Base-by-base conservation (phyloP, 2,888 invertebrate genomes). In the Cataglyphis rosenhaueri region DNA sequence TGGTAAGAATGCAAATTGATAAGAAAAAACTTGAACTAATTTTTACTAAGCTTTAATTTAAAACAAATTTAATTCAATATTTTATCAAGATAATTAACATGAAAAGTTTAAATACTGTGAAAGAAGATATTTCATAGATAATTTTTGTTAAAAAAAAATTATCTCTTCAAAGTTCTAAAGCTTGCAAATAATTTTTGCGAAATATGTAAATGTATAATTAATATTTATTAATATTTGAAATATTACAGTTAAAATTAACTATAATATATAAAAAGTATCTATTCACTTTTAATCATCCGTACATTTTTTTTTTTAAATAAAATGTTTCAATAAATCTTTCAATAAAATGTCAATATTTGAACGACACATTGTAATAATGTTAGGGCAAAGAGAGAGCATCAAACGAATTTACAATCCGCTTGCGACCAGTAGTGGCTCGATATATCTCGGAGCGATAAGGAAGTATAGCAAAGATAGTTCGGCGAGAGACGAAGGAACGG, bases 1-100 rank as follows among this genome's bases (percentile, higher is more conserved):
- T n/a, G 55, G 35, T 12, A 70, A 32, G 21, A 79, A 70, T 79
- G 78, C 70, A 79, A 79, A 79, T 79, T 70, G 21, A 70, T 68
- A 68, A 70, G 44, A 25, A 68, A 79, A 68, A 59, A 70, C 57
- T 68, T 44, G 4, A 68, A 12, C 32, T 78, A 68, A 68, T 78
- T 78, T 78, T 78, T 68, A 32, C 68, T 68, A 68, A 57, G 41
- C 57, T 68, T 57, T 68, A 59, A 35, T 44, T 70, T 79, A 59
- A 59, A 41, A 68, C 44, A 35, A 79, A 79, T 79, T 70, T 79
- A 25, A 70, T 79, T 78, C 32, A 21, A 59, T 59, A 32, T 68
- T 79, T 68, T 79, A 70, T 25, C 9, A 18, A 4, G 78, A 68
- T 68, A 78, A 79, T 70, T 79, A 79, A 59, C 59, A 59, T 41